A percentile compares a stretch with the other conserved stretches of the same genome.
phyloP scores from a whole-genome alignment of 2,113 vertebrate species.

The Lophochroa leadbeateri region DNA sequence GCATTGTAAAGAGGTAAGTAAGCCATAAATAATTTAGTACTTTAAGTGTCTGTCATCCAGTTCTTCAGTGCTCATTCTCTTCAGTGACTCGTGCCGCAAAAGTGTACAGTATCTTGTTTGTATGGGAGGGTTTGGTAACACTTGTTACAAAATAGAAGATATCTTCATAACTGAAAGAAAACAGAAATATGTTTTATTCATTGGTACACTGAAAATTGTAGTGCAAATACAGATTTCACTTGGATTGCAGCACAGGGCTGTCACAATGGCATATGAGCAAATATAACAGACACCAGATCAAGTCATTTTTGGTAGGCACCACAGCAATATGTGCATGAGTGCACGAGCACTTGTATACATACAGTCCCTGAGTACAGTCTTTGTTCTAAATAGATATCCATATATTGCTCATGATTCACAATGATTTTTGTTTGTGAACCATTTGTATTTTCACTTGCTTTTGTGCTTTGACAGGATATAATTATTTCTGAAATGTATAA shows the following conservation, averaged over 20 bases:
- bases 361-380: not conserved
- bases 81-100: not conserved
- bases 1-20: not conserved
- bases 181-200: not conserved
- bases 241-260: not conserved
- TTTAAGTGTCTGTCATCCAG: not conserved
- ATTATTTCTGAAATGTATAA: constrained; percentile 22
- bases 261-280: not conserved
- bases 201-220: not conserved
- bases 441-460: constrained; percentile 24
- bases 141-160: not conserved
- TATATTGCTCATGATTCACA: not conserved
- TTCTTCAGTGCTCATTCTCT: not conserved
- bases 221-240: not conserved
- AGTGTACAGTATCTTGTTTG: not conserved
- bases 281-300: not conserved
- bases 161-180: not conserved
- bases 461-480: constrained; percentile 2
- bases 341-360: not conserved
- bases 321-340: not conserved
- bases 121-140: not conserved
- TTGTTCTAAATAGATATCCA: not conserved
- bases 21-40: not conserved
- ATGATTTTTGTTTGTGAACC: not conserved
- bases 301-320: not conserved